Evolutionary conservation across 2,797 vertebrate genomes (phyloP).

Genomic region (Channa striata): DNA sequence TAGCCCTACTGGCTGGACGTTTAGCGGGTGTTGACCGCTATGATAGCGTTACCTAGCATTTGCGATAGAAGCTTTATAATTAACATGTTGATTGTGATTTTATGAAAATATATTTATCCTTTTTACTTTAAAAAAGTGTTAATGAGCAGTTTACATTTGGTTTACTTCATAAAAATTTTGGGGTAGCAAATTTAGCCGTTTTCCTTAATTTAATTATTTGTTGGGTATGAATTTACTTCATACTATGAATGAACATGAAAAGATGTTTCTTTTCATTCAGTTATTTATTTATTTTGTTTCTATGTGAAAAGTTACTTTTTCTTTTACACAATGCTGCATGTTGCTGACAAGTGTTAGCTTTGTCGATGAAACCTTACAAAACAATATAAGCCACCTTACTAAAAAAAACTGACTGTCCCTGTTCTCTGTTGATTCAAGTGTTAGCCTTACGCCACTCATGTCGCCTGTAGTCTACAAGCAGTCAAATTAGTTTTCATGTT

Average conservation of each 20-base stretch:
- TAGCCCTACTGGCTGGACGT: not conserved
- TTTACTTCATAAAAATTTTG: not conserved
- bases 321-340: not conserved
- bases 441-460: not conserved
- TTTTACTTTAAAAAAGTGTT: no score
- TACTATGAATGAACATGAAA: not conserved
- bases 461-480: not conserved
- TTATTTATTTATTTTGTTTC: not conserved
- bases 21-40: not conserved
- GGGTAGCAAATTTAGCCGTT: not conserved
- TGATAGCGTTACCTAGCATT: not conserved
- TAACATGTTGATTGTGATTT: not conserved
- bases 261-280: accelerated
- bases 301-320: not conserved
- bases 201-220: not conserved
- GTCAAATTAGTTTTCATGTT: not conserved
- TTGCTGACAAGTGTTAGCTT: not conserved
- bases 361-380: not conserved
- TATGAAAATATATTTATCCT: not conserved
- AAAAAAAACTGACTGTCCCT: not conserved
- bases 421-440: not conserved
- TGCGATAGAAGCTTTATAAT: not conserved
- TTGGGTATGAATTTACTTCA: not conserved
- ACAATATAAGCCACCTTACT: not conserved
- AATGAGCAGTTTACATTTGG: no score